Base-by-base conservation (phyloP, 1,140 invertebrate species). In the Drosophila albomicans region DNA sequence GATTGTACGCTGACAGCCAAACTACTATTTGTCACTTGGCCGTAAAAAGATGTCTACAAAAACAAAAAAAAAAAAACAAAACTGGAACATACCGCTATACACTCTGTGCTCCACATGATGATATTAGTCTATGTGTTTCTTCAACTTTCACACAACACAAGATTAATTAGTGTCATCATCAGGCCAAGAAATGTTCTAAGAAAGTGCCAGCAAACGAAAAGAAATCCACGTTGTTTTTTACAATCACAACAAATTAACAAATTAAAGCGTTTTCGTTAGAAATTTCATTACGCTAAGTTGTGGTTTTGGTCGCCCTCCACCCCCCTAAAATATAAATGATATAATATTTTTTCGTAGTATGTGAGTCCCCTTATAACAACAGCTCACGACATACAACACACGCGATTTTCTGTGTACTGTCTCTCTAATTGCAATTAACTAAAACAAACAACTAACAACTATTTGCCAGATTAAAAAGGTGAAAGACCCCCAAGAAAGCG, bases 11-110 rank as follows among this genome's bases (percentile, higher is more conserved):
- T 82, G 79, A 88, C 84, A 87, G 77, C 51, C 56, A 80, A 87
- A 80, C 82, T 75, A 71, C 79, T 20, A 82, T 87, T 87, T 82
- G 77, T 78, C 69, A 80, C 16, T 20, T 45, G 51, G 52, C 41
- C 38, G 6, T 28, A 7, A 67, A 68, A 69, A 61, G 64, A 63
- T 8, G 57, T 41, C 5, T 11, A 38, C 6, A 38, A 38, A 38
- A 38, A 38, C 7, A n/a, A 2, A 8, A 10, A 38, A 38, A 2
- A 1, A 62, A 35, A 41, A 59, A 25, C 20, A 25, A 82, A 63
- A 82, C 56, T 73, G 67, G 75, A 75, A 86, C 79, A 75, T 45
- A 68, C 38, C 20, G 66, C 65, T 54, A 67, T 11, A 58, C 2
- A 54, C 54, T 25, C 3, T 13, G 35, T 38, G 20, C 49, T 52